phyloP scores from a whole-genome alignment of 1,140 invertebrate species.

The Drosophila biarmipes region DNA sequence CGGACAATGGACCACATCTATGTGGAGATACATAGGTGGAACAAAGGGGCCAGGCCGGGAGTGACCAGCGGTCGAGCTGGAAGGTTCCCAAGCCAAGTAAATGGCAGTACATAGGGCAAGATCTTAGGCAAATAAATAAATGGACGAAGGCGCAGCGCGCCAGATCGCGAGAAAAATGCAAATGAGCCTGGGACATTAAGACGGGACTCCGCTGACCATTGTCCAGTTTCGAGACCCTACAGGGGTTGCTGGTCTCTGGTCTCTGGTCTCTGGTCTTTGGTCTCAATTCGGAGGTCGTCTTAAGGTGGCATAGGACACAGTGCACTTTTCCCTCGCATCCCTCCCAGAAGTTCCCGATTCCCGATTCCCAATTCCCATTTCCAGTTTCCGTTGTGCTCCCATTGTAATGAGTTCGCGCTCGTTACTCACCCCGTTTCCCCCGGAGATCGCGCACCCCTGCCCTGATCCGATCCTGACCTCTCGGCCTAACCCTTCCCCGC shows the following conservation, averaged over 20 bases:
- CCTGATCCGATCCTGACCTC: neutral
- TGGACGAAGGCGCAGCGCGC: slow-evolving; percentile 16
- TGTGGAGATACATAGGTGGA: neutral
- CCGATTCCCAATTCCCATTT: neutral
- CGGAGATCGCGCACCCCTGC: neutral
- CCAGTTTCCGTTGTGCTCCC: slow-evolving; percentile 55
- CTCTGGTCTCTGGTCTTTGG: slow-evolving; percentile 4
- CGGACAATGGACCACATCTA: slow-evolving; percentile 12
- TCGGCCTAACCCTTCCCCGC: neutral
- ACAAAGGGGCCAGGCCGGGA: slow-evolving; percentile 12
- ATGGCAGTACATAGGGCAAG: neutral
- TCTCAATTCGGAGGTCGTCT: slow-evolving; percentile 7
- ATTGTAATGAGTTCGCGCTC: slow-evolving; percentile 67
- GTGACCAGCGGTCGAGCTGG: slow-evolving; percentile 3
- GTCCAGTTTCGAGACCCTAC: neutral
- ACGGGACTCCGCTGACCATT: slow-evolving; percentile 39
- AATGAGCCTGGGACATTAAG: slow-evolving; percentile 36
- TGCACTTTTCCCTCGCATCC: neutral
- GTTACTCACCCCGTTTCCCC: slow-evolving; percentile 16
- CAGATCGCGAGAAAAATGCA: slow-evolving; percentile 60
- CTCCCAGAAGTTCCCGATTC: neutral
- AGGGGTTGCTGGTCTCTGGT: slow-evolving; percentile 3
- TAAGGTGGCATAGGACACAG: slow-evolving; percentile 20
- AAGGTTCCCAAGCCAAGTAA: slow-evolving; percentile 8
- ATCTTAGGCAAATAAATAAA: slow-evolving; percentile 5